Base-by-base conservation (phyloP, 2,888 invertebrate species). In the Drosophila subsilvestris region DNA sequence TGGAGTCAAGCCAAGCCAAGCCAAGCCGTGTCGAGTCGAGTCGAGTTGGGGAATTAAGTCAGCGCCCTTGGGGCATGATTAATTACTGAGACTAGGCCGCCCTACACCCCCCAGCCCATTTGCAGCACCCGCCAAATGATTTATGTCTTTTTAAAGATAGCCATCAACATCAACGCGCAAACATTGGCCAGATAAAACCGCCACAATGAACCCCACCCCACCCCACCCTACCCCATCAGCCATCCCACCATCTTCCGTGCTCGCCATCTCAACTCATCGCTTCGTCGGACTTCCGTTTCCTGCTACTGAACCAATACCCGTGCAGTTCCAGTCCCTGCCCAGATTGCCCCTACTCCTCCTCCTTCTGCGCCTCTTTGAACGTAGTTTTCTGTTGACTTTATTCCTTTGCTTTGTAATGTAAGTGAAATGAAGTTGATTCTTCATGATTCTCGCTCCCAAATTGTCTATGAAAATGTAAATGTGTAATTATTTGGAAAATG, bases 381-480 rank as follows among this genome's bases (percentile, higher is more conserved):
- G 51, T 32, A 20, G 42, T 43, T 54, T n/a, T 42, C 18, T 72
- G 67, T 74, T 71, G 74, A 72, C 72, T 73, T 56, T 60, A 56
- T 60, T 59, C 53, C 29, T 53, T n/a, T n/a, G n/a, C n/a, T n/a
- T n/a, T n/a, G n/a, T n/a, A n/a, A 43, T 42, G 51, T 50, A 50
- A 60, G 60, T 57, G 51, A 73, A 67, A 73, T 78, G 67, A 77
- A 78, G 75, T 86, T 80, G 80, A 73, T 80, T n/a, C n/a, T 82
- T 72, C 86, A 72, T 81, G 85, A 86, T 86, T 81, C 68, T 65
- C 68, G 57, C 60, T n/a, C n/a, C 55, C 68, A 80, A 82, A 87
- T 82, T 86, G 78, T 79, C 86, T 80, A 82, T 82, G 88, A 86
- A 83, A 88, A 83, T 83, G 88, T 88, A 86, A 83, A 88, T 83